Evolutionary conservation across 2,113 vertebrate genomes (phyloP), one percentile per base, ranked within the genome.

Genomic region (Marmota monax): DNA sequence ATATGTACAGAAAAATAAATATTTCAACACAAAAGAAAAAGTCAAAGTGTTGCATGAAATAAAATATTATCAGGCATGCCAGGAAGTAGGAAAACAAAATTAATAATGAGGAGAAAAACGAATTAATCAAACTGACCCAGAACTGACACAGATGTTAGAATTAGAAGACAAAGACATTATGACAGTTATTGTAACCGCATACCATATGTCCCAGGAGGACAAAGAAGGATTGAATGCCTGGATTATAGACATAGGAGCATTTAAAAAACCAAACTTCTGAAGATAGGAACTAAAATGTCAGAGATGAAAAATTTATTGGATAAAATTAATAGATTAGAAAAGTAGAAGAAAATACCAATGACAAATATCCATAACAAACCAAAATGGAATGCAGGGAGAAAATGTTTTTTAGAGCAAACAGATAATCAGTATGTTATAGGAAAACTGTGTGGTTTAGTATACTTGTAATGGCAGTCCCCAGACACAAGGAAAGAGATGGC

Each of bases 71-170:
- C 32, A 78, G 13, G 27, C 82, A 69, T 63, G 17, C 51, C 83
- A 93, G 93, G 14, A 74, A 74, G 29, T 39, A 53, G 74, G n/a
- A 95, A 83, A 96, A 78, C 34, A 27, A 10, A 92, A 88, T 87
- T 83, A 29, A 79, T 72, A 73, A 84, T 78, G 39, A 83, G 42
- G 63, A 76, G 22, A 89, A 90, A 94, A 91, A 42, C 23, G 45
- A 95, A 88, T 84, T n/a, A 78, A 83, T 87, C 73, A 88, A 84
- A 70, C 45, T 94, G 85, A 78, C 34, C n/a, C 65, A 85, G 56
- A 93, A 90, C 22, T 86, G 51, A 84, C 76, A 94, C 37, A 90
- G 82, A 73, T 93, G 53, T 14, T 32, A 95, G 90, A 92, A 96
- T 92, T 96, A 79, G 25, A 96, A 90, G n/a, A 91, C 22, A 82